These are phyloP conservation scores for Ganaspis sp. DNA, from an alignment of 1,140 invertebrate genomes.

Conservation along the genomic window DNA sequence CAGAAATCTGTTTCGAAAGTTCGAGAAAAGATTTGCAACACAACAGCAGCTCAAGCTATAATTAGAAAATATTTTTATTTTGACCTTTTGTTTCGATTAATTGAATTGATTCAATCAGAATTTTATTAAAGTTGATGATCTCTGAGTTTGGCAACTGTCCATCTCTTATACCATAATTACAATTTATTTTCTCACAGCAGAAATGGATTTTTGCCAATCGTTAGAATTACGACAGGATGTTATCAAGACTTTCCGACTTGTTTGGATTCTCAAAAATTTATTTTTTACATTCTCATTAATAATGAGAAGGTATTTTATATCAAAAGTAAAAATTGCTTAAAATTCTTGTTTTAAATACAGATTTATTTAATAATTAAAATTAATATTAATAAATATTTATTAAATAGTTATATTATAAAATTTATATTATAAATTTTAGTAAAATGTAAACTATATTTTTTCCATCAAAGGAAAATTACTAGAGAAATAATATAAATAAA, in stretches of 20 bases:
- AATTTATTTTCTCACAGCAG: background rate
- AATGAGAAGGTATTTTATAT: too few species aligned
- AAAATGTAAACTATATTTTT: too few species aligned
- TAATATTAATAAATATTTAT: too few species aligned
- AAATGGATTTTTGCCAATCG: constrained; percentile 18
- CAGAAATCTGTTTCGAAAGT: background rate
- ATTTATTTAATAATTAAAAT: too few species aligned
- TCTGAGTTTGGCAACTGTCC: background rate
- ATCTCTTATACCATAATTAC: background rate
- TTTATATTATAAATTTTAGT: too few species aligned
- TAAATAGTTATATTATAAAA: too few species aligned
- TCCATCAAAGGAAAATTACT: background rate
- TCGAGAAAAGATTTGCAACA: background rate
- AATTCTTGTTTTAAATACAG: too few species aligned
- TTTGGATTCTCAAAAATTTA: background rate
- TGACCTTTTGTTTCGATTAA: background rate
- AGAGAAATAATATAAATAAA: background rate
- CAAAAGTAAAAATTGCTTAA: too few species aligned
- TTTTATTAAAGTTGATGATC: background rate
- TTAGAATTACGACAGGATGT: background rate
- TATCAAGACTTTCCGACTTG: background rate
- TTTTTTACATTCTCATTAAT: too few species aligned
- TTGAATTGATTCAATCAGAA: background rate
- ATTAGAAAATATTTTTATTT: background rate
- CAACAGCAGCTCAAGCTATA: background rate